phyloP scores from a whole-genome alignment of 2,888 invertebrate species.

The Dryomyza anilis region DNA sequence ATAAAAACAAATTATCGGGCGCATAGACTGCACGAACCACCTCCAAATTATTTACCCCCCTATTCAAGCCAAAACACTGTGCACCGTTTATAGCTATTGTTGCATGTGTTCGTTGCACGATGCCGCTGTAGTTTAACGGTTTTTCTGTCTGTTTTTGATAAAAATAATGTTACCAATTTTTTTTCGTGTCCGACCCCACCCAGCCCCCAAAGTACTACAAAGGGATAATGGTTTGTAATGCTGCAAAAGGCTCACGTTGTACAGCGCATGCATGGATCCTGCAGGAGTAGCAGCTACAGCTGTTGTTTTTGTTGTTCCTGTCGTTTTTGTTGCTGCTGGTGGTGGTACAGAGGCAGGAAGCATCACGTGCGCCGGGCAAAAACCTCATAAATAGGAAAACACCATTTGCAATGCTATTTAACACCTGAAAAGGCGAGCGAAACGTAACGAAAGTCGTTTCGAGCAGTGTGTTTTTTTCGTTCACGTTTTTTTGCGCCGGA shows the following conservation, averaged over 20 bases:
- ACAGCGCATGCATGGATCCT: slow-evolving; percentile 14
- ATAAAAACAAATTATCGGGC: too few relatives aligned
- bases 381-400: slow-evolving; percentile 37
- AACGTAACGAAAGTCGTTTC: not conserved
- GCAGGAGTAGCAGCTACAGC: too few relatives aligned
- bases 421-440: slow-evolving; percentile 33
- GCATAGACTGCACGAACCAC: too few relatives aligned
- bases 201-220: not conserved
- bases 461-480: not conserved
- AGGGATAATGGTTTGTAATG: slow-evolving; percentile 23
- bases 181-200: not conserved
- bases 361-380: slow-evolving; percentile 36
- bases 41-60: too few relatives aligned
- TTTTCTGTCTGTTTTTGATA: slow-evolving; percentile 19
- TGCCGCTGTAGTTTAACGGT: too few relatives aligned
- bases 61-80: too few relatives aligned
- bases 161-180: slow-evolving; percentile 28
- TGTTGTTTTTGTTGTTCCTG: too few relatives aligned
- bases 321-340: too few relatives aligned
- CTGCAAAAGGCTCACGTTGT: slow-evolving; percentile 1
- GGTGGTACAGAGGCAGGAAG: slow-evolving; percentile 1
- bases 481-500: slow-evolving; percentile 13
- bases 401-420: slow-evolving; percentile 32
- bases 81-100: too few relatives aligned
- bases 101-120: not conserved